Percentiles rank a stretch among this genome's conserved stretches.
These are phyloP conservation scores for Urocynchramus pylzowi DNA, from an alignment of 2,113 vertebrate genomes.

Conservation along the genomic window DNA sequence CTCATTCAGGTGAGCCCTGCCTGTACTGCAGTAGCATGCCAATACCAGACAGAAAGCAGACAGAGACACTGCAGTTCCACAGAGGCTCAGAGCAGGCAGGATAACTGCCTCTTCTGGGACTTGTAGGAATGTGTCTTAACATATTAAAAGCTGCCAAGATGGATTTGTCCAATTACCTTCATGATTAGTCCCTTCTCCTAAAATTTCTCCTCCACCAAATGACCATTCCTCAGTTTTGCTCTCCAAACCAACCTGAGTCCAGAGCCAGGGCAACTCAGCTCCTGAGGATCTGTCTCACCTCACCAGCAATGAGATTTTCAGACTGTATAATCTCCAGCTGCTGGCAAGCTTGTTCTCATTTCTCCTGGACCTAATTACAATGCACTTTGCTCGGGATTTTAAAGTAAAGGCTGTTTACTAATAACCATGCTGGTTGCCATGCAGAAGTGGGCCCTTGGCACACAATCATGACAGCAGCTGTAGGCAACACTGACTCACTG, in stretches of 20 bases:
- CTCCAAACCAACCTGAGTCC: neutral
- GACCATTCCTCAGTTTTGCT: neutral
- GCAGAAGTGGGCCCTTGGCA: neutral
- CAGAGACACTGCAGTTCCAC: neutral
- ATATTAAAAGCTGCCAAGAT: neutral
- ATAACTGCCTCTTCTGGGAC: neutral
- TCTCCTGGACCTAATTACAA: neutral
- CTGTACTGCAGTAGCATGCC: neutral
- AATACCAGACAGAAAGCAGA: neutral
- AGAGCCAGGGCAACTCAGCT: neutral
- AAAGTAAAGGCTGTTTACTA: neutral
- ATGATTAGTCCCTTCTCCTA: neutral
- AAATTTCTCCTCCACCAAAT: neutral
- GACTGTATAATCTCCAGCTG: neutral
- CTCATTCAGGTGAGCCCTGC: neutral
- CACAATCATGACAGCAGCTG: neutral
- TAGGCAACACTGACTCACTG: slow-evolving; percentile 17
- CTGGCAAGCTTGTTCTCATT: neutral
- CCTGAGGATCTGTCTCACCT: neutral
- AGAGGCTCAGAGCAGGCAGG: neutral
- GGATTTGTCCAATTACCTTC: neutral
- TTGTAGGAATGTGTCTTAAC: neutral
- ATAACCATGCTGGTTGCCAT: neutral
- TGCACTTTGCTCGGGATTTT: neutral
- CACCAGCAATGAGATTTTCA: neutral